These are phyloP conservation scores for Cisticola juncidis DNA, from an alignment of 2,113 vertebrate genomes.

Conservation along the genomic window DNA sequence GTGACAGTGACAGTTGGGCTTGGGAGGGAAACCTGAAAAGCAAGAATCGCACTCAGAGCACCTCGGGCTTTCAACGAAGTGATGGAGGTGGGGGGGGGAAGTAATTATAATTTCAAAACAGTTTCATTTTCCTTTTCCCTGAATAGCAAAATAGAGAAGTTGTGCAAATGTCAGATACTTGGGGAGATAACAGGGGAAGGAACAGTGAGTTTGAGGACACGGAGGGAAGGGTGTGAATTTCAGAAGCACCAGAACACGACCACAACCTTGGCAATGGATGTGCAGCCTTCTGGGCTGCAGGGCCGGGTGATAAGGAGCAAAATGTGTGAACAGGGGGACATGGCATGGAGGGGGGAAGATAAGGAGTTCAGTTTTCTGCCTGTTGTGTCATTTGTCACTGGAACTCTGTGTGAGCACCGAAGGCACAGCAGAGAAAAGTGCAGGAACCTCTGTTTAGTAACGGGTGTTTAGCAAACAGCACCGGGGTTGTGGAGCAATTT, in stretches of 20 bases:
- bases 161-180: not conserved
- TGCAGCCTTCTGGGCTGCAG: not conserved
- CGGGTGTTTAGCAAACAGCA: not conserved
- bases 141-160: slow-evolving; percentile 8
- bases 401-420: not conserved
- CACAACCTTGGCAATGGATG: not conserved
- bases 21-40: not conserved
- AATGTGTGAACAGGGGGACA: not conserved
- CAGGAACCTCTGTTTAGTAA: not conserved
- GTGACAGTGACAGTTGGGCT: not conserved
- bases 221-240: not conserved
- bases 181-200: rapidly evolving
- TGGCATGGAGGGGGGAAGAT: not conserved
- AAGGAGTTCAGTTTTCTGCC: not conserved
- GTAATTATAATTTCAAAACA: not conserved
- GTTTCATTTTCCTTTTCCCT: slow-evolving; percentile 36
- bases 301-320: not conserved
- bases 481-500: not conserved
- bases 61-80: not conserved
- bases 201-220: not conserved
- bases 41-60: not conserved
- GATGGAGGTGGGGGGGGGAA: not conserved
- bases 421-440: not conserved
- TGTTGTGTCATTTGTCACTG: not conserved
- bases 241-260: not conserved